Evolutionary conservation across 1,140 invertebrate species (phyloP), one percentile per base, ranked within the genome.

Genomic region (Tyrophagus putrescentiae): DNA sequence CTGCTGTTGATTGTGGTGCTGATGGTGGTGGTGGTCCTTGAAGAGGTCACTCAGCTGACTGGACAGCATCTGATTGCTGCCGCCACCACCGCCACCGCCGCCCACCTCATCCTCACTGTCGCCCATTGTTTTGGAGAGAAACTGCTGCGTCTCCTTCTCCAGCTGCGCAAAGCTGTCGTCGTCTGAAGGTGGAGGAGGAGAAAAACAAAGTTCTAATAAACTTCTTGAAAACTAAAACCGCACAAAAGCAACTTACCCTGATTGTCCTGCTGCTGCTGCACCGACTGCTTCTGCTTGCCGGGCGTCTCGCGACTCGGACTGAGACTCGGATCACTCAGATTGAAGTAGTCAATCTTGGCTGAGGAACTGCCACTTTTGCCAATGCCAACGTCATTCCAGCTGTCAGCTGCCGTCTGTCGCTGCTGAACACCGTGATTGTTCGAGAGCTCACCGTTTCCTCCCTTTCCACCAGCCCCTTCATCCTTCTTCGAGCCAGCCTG

Each of bases 131-230:
- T 48, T 48, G 7, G 45, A 48, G 31, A 48, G 18, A 21, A 48
- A 9, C 23, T 48, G 7, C 21, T 48, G 45, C 7, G 45, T 6
- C 23, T 48, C 21, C 6, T 48, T 21, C 7, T 6, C 45, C 45
- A 48, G 23, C 6, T 48, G 45, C 7, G 45, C 45, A 48, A 7
- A 48, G 31, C 21, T 48, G 31, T 48, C 7, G 31, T 48, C 45
- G 31, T 48, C 45, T 48, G 18, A 18, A 48, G 7, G 31, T 25
- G 21, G 31, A 25, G 31, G 31, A 48, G 7, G 31, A 48, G 21
- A 48, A 25, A 48, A 48, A 7, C 7, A 48, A 48, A 48, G 9
- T 7, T 25, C 31, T 29, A 48, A 48, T 48, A 48, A 48, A 48
- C 23, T 48, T 25, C 13, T 39, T 13, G 13, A 39, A 39, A 39